Percentiles rank a stretch among this genome's conserved stretches.
phyloP scores from a whole-genome alignment of 2,888 invertebrate genomes.

The Lasioglossum malachurum region DNA sequence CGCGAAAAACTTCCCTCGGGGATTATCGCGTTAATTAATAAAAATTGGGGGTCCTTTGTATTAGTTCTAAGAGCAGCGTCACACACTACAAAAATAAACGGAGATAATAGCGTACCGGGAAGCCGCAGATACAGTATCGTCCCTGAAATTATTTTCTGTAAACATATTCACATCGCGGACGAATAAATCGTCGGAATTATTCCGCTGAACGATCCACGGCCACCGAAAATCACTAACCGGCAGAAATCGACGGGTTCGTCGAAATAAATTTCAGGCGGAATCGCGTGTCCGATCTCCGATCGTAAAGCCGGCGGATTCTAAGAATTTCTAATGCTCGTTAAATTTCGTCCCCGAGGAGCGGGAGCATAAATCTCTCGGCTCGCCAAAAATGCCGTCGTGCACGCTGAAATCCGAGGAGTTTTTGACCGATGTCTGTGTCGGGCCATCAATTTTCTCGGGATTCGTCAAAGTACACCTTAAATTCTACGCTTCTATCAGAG shows the following conservation, averaged over 20 bases:
- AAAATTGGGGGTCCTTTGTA: not conserved
- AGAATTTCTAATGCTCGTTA: not conserved
- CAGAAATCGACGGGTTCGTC: not conserved
- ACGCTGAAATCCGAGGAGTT: not conserved
- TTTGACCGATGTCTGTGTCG: not conserved
- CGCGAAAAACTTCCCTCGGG: not conserved
- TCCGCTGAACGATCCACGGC: not conserved
- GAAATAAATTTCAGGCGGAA: not conserved
- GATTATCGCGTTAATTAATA: conserved; percentile 5
- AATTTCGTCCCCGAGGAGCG: not conserved
- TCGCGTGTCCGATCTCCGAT: not conserved
- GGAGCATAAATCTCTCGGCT: not conserved
- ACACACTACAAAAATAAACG: not conserved
- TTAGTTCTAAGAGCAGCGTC: not conserved
- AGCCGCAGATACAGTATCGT: not conserved
- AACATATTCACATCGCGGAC: not conserved
- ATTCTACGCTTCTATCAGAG: not conserved
- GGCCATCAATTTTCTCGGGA: not conserved
- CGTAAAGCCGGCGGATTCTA: not conserved
- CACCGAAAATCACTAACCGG: not conserved
- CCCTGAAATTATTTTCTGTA: not conserved
- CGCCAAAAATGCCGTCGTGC: not conserved
- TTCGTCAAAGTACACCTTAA: not conserved
- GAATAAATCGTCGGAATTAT: conserved; percentile 1
- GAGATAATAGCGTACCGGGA: not conserved